A percentile compares a stretch with the other conserved stretches of the same genome.
Conservation (phyloP, 2,888 invertebrate genomes). For the Acleris cristana region DNA sequence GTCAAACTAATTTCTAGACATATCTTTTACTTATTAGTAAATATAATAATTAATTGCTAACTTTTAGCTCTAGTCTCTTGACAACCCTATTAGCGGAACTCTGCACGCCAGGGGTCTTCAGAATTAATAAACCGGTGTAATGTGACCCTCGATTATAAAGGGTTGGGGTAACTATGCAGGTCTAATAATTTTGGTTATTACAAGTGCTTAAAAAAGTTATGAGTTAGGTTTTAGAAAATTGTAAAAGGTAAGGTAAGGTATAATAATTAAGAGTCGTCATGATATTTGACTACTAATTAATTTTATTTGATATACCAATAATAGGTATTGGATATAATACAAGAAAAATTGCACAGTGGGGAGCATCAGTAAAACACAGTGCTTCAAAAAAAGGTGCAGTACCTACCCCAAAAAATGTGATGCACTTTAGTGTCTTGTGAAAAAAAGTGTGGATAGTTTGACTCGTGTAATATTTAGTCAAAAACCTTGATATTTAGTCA, state of each 20-base stretch:
- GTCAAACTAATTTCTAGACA: neutral
- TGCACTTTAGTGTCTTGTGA: too few relatives aligned
- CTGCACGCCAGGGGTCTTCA: neutral
- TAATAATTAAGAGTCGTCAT: too few relatives aligned
- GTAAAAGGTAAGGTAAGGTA: neutral
- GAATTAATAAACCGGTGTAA: neutral
- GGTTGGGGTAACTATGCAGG: neutral
- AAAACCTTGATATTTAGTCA: too few relatives aligned
- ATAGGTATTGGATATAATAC: too few relatives aligned
- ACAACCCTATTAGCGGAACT: constrained; percentile 1
- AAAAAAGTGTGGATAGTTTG: too few relatives aligned
- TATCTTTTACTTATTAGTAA: neutral
- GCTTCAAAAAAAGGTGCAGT: too few relatives aligned
- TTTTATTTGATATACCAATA: too few relatives aligned
- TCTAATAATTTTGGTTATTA: neutral
- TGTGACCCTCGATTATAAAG: neutral
- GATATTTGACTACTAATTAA: too few relatives aligned
- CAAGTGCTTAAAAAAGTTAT: neutral
- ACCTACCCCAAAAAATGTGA: too few relatives aligned
- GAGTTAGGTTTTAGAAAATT: neutral
- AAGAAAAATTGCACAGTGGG: too few relatives aligned
- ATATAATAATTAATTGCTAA: neutral
- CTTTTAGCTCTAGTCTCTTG: neutral
- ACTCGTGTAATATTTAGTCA: too few relatives aligned
- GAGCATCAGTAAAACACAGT: too few relatives aligned